Conservation (phyloP, 2,888 invertebrate genomes). For the Caenorhabditis sinica region DNA sequence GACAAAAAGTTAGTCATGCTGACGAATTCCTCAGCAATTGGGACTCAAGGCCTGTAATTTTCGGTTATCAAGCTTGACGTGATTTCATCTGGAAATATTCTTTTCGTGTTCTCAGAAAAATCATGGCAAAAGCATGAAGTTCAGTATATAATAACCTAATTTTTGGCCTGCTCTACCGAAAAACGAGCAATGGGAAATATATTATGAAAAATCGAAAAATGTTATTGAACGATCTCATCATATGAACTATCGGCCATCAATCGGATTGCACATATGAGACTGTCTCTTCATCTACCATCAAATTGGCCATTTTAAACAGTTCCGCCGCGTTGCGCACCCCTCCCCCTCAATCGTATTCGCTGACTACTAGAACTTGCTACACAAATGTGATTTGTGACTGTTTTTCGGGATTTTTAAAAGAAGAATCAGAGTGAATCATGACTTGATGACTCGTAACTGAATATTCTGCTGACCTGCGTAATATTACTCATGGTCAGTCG, state of each 20-base stretch:
- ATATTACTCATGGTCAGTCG: conserved; percentile 14
- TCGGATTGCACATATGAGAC: conserved; percentile 34
- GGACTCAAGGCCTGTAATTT: too few relatives aligned
- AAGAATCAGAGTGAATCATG: conserved; percentile 21
- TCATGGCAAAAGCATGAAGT: too few relatives aligned
- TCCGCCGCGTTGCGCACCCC: conserved; percentile 47
- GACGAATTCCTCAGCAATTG: too few relatives aligned
- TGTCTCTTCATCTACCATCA: background rate
- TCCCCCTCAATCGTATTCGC: conserved; percentile 41
- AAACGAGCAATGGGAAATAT: too few relatives aligned
- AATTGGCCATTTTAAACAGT: conserved; percentile 49
- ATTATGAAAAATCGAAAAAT: background rate
- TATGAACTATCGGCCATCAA: conserved; percentile 9
- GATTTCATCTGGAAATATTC: too few relatives aligned
- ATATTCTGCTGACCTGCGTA: conserved; percentile 4
- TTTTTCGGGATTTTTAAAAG: conserved; percentile 2
- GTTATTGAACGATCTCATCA: conserved; percentile 4
- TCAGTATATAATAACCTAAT: background rate
- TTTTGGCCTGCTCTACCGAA: background rate
- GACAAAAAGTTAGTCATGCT: too few relatives aligned
- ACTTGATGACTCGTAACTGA: conserved; percentile 27
- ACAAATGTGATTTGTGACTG: conserved; percentile 44
- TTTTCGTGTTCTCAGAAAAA: too few relatives aligned
- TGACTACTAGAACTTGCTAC: conserved; percentile 21
- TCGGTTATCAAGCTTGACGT: too few relatives aligned